Base-by-base conservation (phyloP, 1,140 invertebrate genomes). In the Sminthurinus signatus region DNA sequence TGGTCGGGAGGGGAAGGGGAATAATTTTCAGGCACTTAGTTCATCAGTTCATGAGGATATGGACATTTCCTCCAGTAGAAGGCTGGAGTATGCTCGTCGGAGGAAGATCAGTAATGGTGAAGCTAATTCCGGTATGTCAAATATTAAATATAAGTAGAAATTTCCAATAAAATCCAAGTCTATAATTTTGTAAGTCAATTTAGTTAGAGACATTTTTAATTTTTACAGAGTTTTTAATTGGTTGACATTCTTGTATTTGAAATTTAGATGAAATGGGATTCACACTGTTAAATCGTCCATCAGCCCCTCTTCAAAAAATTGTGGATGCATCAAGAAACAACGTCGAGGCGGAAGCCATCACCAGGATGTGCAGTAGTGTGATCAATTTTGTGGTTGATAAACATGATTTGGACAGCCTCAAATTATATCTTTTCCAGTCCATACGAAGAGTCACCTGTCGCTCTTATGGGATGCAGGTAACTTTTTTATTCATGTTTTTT, bases 311-410 rank as follows among this genome's bases (percentile, higher is more conserved):
- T 15, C 61, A 63, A 46, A 69, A 68, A 10, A 77, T 80, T 64
- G 75, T 86, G n/a, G 86, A 86, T 21, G 21, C 48, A 4, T 52
- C 44, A 0, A 51, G 56, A 15, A 31, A n/a, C 14, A n/a, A 29
- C 0, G 43, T 25, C 19, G 66, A 71, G 29, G 28, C 29, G 2
- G 64, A 66, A 19, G 67, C 66, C 0, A 61, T 71, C 42, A 48
- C 28, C 14, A 66, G 57, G 56, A 54, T 71, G 55, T 71, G 70
- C 44, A 36, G 51, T 10, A 60, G 44, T 0, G 87, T 92, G 0
- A 85, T 95, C 80, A 78, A 84, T 1, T 95, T 96, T 72, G 83
- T 93, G 19, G 81, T 89, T 12, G 88, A 93, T 72, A 84, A 88
- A 60, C 90, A 94, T 73, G 88, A 95, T 74, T 79, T 95, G 19